phyloP scores from a whole-genome alignment of 2,888 invertebrate genomes.

The Drosophila setosimentum region DNA sequence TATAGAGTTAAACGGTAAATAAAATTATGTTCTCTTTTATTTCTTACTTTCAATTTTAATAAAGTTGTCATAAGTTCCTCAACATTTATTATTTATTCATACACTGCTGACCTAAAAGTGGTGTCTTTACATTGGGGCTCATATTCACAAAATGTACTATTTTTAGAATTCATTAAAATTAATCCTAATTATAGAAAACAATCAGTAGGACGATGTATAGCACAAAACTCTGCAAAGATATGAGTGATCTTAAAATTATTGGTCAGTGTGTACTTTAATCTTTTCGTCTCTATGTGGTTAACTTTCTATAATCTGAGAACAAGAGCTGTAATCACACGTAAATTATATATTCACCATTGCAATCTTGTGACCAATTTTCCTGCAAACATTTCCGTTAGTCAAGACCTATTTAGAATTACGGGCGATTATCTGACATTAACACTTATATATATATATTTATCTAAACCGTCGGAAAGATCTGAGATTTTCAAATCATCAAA shows the following conservation, averaged over 20 bases:
- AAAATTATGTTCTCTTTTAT: background rate
- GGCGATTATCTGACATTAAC: background rate
- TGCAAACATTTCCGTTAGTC: no score
- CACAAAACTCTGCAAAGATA: background rate
- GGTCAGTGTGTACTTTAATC: background rate
- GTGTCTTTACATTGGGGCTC: background rate
- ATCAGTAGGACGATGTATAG: background rate
- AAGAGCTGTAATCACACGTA: background rate
- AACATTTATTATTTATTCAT: background rate
- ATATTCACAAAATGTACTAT: background rate
- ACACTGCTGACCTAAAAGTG: background rate
- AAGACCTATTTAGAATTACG: background rate
- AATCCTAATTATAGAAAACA: background rate
- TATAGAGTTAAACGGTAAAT: background rate
- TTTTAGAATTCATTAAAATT: background rate
- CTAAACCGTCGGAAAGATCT: no score
- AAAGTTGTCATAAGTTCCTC: background rate
- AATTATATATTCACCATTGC: background rate
- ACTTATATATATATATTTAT: background rate
- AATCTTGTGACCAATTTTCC: background rate
- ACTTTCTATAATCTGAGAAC: background rate
- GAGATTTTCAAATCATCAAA: no score
- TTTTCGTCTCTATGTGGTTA: background rate
- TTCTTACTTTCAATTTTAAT: background rate
- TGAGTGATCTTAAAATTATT: background rate